Evolutionary conservation across 2,888 invertebrate genomes (phyloP), one percentile per base, ranked within the genome.

Genomic region (Cheiracanthium punctorium): DNA sequence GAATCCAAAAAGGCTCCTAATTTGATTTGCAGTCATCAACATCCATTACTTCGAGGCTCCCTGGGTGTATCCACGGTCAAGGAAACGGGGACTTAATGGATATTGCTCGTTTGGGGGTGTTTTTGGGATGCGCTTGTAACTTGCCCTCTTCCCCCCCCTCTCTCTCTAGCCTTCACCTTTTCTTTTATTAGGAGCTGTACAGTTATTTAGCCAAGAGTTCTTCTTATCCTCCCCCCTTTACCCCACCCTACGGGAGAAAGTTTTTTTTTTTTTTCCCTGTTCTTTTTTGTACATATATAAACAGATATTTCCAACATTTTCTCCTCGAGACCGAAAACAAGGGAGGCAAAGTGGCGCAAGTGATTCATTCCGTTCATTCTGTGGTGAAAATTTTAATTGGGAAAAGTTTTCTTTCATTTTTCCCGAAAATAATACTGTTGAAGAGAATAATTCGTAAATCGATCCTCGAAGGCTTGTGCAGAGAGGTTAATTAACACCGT

Each of bases 1-100:
- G 88, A 84, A 88, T 82, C 88, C 77, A 82, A 84, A 88, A 84
- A 88, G 88, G 84, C 74, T 80, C 75, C 76, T 88, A 88, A 88
- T 88, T 84, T 88, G 84, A 88, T 88, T 88, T 88, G 80, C 74
- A 84, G 84, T 80, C 88, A 88, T 88, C 88, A 88, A 88, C 88
- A 88, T 88, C 88, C 88, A 88, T 88, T 88, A 88, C 88, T 84
- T 41, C 73, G 52, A 58, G 67, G 70, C 70, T 77, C 79, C 79
- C 17, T 2, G 48, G 52, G 71, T 58, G 80, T 65, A 67, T 58
- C 72, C 70, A 32, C 76, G 80, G 81, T 81, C 71, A 75, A 73
- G 77, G 33, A 77, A 77, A 76, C 48, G 69, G 58, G 37, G 67
- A 79, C 82, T 80, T 87, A 87, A 87, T 87, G 87, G 87, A 87